phyloP scores from a whole-genome alignment of 2,113 vertebrate genomes.

The Thalassarche chlororhynchos region DNA sequence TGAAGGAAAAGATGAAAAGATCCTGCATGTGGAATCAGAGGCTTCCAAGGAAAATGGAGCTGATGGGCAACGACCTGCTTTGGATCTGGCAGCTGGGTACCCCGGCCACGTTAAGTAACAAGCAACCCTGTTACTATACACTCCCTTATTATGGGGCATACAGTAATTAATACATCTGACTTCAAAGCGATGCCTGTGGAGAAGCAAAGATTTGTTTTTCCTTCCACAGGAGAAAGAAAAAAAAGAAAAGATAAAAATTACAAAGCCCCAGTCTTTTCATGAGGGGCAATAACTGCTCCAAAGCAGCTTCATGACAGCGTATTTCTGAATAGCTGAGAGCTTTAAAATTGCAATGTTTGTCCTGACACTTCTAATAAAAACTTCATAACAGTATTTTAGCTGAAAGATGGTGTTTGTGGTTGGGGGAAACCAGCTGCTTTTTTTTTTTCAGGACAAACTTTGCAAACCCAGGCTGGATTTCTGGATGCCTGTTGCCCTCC shows the following conservation, averaged over 20 bases:
- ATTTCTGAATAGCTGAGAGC: not conserved
- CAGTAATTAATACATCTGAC: not conserved
- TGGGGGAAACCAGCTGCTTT: not conserved
- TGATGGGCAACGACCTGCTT: not conserved
- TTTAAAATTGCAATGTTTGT: not conserved
- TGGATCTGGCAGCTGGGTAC: not conserved
- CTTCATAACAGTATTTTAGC: not conserved
- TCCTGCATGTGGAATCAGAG: not conserved
- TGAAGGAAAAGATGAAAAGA: not conserved
- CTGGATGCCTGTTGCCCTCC: not conserved
- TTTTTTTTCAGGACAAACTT: too few species aligned
- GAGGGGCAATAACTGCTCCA: not conserved
- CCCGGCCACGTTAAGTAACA: not conserved
- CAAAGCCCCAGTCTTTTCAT: not conserved
- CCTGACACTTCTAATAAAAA: not conserved
- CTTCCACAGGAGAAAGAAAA: not conserved
- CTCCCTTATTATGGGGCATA: not conserved
- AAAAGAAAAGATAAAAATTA: not conserved
- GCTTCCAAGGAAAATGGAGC: not conserved
- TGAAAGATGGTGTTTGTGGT: not conserved
- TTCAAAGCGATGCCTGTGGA: not conserved
- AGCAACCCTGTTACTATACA: rapidly evolving
- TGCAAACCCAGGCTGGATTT: not conserved
- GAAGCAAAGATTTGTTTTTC: not conserved
- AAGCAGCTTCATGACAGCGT: not conserved